Conservation (phyloP, 2,113 vertebrate genomes). For the Xenopus laevis region DNA sequence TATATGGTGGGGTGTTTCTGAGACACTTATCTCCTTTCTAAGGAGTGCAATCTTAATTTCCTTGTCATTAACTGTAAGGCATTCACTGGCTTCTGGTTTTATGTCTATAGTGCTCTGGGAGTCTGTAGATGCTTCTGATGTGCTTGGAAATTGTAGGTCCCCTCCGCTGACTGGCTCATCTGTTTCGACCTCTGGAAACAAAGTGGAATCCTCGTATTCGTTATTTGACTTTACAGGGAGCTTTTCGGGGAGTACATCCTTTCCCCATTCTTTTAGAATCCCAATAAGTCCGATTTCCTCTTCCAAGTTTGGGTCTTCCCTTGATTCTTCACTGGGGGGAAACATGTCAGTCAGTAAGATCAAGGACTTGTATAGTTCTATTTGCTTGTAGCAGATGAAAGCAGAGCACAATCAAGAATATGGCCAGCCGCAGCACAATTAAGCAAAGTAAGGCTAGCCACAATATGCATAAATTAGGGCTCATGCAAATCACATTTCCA, state of each 20-base stretch:
- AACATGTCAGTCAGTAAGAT: slow-evolving; percentile 12
- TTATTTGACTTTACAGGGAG: neutral
- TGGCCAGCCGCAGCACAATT: neutral
- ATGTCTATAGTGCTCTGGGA: neutral
- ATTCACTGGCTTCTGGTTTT: neutral
- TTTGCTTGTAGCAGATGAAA: neutral
- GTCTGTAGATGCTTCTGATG: neutral
- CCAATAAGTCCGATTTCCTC: slow-evolving; percentile 22
- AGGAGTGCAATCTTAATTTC: neutral
- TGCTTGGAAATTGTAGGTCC: neutral
- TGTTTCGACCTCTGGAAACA: neutral
- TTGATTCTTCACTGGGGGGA: slow-evolving; percentile 11
- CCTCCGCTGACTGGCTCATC: neutral
- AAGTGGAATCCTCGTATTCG: neutral
- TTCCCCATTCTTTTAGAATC: slow-evolving; percentile 36
- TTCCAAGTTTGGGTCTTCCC: neutral
- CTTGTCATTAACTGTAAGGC: neutral
- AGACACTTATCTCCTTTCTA: neutral
- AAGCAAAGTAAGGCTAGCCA: neutral
- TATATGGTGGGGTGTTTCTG: slow-evolving; percentile 1
- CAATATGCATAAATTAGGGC: neutral
- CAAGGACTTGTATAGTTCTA: neutral
- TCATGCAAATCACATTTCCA: neutral
- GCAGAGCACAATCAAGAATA: neutral
- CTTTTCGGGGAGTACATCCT: slow-evolving; percentile 26